A percentile compares a stretch with the other conserved stretches of the same genome.
Conservation (phyloP, 2,113 vertebrate species). For the Astur gentilis region DNA sequence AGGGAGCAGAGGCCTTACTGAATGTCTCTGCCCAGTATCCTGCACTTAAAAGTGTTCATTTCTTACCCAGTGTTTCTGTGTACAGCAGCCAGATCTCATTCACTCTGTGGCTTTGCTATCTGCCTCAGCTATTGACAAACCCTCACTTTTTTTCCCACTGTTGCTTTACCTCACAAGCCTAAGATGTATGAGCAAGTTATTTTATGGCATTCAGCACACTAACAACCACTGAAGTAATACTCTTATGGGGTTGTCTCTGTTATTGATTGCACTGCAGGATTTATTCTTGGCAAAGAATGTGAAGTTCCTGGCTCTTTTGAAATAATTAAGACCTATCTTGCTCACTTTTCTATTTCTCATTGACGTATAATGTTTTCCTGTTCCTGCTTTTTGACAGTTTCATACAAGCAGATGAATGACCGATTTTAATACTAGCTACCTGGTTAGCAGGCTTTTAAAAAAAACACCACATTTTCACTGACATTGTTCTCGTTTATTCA, state of each 20-base stretch:
- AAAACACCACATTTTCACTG: neutral
- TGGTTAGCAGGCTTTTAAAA: neutral
- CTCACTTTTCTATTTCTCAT: neutral
- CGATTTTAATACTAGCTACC: neutral
- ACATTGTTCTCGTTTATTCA: neutral
- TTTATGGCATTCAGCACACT: neutral
- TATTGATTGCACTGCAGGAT: neutral
- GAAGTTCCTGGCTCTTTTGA: neutral
- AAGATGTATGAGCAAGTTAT: neutral
- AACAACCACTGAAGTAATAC: neutral
- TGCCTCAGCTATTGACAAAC: neutral
- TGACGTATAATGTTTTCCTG: neutral
- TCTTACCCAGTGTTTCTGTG: neutral
- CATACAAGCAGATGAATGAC: neutral
- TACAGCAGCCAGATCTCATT: neutral
- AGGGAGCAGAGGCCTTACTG: neutral
- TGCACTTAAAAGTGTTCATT: neutral
- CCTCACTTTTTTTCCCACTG: neutral
- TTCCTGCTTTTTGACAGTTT: neutral
- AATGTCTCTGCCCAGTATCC: neutral
- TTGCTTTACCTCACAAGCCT: neutral
- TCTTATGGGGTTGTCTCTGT: neutral
- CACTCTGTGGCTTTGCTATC: neutral
- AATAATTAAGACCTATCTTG: neutral
- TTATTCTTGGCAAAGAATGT: neutral